A percentile compares a stretch with the other conserved stretches of the same genome.
phyloP scores from a whole-genome alignment of 2,888 invertebrate genomes.

The Ceramica pisi region DNA sequence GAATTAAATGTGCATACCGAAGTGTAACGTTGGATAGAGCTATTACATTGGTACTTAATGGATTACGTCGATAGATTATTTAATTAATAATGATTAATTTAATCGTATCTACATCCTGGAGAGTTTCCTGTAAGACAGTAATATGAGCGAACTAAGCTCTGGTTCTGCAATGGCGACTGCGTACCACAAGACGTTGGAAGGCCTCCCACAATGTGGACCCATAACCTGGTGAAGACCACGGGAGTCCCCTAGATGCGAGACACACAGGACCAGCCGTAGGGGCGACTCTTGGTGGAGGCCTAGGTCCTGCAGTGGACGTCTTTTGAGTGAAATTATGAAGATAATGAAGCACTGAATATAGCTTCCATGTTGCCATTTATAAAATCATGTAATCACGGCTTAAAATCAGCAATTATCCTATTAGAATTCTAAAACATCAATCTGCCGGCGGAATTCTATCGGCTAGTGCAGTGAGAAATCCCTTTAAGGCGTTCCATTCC shows the following conservation, averaged over 20 bases:
- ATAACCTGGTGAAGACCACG: too few relatives aligned
- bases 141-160: too few relatives aligned
- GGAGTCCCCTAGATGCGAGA: too few relatives aligned
- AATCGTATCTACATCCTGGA: not conserved
- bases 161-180: too few relatives aligned
- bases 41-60: not conserved
- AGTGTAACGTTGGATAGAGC: conserved; percentile 12
- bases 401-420: not conserved
- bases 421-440: not conserved
- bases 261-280: too few relatives aligned
- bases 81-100: not conserved
- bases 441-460: not conserved
- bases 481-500: not conserved
- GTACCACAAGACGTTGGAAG: too few relatives aligned
- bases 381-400: too few relatives aligned
- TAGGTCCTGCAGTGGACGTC: not conserved
- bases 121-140: too few relatives aligned
- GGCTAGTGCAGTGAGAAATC: not conserved
- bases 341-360: not conserved
- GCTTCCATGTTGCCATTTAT: not conserved
- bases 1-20: conserved; percentile 43
- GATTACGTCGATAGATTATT: conserved; percentile 3
- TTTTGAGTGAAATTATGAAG: not conserved
- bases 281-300: not conserved
- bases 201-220: too few relatives aligned